Conservation (phyloP, 2,888 invertebrate genomes). For the Ophioninae sp. region DNA sequence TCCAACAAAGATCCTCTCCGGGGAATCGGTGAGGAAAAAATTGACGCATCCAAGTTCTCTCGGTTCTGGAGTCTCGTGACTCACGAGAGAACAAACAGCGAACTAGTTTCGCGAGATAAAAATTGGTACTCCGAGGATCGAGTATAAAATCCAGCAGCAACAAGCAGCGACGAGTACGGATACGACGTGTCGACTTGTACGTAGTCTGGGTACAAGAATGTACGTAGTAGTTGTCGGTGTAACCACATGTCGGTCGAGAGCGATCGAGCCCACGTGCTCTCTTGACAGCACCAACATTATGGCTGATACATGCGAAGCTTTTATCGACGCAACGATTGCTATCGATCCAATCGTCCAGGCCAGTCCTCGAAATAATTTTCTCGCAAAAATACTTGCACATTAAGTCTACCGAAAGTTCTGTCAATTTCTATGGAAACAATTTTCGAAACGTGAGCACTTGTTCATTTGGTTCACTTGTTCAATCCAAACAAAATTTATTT, state of each 20-base stretch:
- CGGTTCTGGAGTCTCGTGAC: neutral
- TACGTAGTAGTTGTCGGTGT: conserved; percentile 50
- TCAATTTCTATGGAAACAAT: too few species aligned
- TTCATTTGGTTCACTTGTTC: too few species aligned
- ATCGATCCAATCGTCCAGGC: neutral
- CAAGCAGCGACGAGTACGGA: conserved; percentile 34
- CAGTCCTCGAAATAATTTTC: neutral
- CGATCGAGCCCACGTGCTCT: conserved; percentile 72
- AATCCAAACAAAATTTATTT: too few species aligned
- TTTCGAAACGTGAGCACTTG: too few species aligned
- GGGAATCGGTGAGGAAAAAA: conserved; percentile 14
- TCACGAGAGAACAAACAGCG: conserved; percentile 24
- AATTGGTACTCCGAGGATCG: conserved; percentile 33
- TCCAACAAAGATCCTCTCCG: neutral
- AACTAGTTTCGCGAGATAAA: conserved; percentile 52
- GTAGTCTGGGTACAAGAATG: conserved; percentile 33
- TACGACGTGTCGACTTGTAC: conserved; percentile 27
- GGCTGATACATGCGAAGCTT: neutral
- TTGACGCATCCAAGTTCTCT: conserved; percentile 9
- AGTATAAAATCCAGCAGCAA: conserved; percentile 35
- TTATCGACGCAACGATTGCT: neutral
- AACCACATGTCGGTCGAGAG: conserved; percentile 61
- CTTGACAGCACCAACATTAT: conserved; percentile 66
- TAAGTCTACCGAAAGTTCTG: too few species aligned
- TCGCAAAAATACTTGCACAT: neutral